Evolutionary conservation across 64 coral and sea anemone species (phyloP).

Genomic region (Montipora sp.): DNA sequence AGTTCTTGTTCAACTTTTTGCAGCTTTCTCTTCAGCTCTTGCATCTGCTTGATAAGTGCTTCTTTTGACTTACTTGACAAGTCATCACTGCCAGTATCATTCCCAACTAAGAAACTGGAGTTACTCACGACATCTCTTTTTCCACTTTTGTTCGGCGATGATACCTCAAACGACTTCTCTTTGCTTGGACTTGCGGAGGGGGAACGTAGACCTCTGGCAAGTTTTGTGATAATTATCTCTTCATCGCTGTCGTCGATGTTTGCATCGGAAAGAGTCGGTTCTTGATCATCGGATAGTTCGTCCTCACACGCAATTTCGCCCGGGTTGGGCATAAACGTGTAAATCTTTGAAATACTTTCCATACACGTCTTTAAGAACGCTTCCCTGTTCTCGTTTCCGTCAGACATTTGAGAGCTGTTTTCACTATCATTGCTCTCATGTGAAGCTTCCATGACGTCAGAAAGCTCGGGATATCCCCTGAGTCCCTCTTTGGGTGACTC

Average conservation of each 20-base stretch:
- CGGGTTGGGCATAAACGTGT: constrained; percentile 75
- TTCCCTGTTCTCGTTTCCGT: constrained; percentile 66
- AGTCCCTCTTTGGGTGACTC: constrained; percentile 31
- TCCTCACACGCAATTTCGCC: constrained; percentile 79
- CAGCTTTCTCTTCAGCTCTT: constrained; percentile 55
- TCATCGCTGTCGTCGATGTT: constrained; percentile 94
- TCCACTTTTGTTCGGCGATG: constrained; percentile 24
- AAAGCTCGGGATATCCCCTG: constrained; percentile 65
- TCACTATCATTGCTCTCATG: constrained; percentile 92
- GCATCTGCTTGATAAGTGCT: constrained; percentile 57
- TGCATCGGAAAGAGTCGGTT: constrained; percentile 77
- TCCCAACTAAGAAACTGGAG: constrained; percentile 14
- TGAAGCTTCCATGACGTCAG: constrained; percentile 85
- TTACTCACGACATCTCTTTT: background rate
- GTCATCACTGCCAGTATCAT: constrained; percentile 4
- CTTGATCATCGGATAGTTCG: constrained; percentile 79
- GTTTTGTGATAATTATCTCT: constrained; percentile 93
- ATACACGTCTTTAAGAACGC: constrained; percentile 78
- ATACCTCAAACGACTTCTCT: background rate
- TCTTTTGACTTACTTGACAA: constrained; percentile 25
- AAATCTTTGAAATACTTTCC: constrained; percentile 86
- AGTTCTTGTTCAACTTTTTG: constrained; percentile 74
- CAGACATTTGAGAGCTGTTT: constrained; percentile 84
- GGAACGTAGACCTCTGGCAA: constrained; percentile 74
- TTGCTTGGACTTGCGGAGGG: constrained; percentile 22